Base-by-base conservation (phyloP, 2,888 invertebrate genomes). In the Miltochrista miniata region DNA sequence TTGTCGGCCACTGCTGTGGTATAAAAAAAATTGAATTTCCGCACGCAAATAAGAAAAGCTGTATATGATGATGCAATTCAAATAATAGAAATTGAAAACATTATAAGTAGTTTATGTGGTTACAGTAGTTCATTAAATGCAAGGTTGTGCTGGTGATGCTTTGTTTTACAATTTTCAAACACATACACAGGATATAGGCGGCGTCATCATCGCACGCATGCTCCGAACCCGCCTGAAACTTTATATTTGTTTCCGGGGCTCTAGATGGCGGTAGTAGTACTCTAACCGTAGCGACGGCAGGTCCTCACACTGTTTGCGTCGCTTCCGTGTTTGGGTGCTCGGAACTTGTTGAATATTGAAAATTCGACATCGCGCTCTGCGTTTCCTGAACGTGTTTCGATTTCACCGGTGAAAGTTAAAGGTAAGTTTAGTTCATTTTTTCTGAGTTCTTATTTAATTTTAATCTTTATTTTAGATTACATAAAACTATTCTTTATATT, bases 131-230 rank as follows among this genome's bases (percentile, higher is more conserved):
- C n/a, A n/a, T n/a, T n/a, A n/a, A n/a, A n/a, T n/a, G n/a, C n/a
- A n/a, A n/a, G n/a, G n/a, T n/a, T n/a, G n/a, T n/a, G n/a, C n/a
- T n/a, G n/a, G n/a, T n/a, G n/a, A 4, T 24, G 18, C 18, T 24
- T 5, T 24, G 18, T 24, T 24, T 24, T 5, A 24, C 5, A 24
- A 24, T 5, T 24, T 24, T 24, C 2, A 24, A 24, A 24, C 11
- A 15, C 15, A 15, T 31, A 42, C 42, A 31, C 13, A 45, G 36
- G 45, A 31, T 12, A 13, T 43, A 42, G 42, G 14, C 38, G 33
- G 18, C 41, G 33, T 29, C 30, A 12, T 44, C n/a, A 37, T 46
- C 36, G 5, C 51, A 51, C 51, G 51, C 51, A 51, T 51, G 47
- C 51, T 43, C 42, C 42, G 34, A 35, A 33, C 37, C 31, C 11